A percentile compares a stretch with the other conserved stretches of the same genome.
These are phyloP conservation scores for Phaenicophaeus curvirostris DNA, from an alignment of 2,797 vertebrate species.

Conservation along the genomic window DNA sequence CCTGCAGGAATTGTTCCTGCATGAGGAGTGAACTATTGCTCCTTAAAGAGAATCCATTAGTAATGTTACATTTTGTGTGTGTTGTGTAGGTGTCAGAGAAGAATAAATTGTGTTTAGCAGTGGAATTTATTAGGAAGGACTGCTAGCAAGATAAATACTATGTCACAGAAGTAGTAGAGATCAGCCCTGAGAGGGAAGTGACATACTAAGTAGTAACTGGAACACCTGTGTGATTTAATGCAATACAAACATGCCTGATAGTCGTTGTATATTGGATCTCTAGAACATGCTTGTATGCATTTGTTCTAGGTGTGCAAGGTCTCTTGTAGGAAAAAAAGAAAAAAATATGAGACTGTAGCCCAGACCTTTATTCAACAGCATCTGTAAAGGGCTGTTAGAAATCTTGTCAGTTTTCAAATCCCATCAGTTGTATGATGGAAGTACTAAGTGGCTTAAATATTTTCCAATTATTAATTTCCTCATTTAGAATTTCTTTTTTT, in stretches of 20 bases:
- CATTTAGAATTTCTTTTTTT: not conserved
- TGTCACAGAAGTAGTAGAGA: not conserved
- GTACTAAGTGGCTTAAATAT: not conserved
- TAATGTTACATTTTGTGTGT: not conserved
- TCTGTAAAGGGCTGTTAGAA: not conserved
- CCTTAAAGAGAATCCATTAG: not conserved
- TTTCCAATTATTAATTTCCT: not conserved
- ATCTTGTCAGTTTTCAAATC: not conserved
- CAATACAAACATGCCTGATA: not conserved
- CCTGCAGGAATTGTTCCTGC: not conserved
- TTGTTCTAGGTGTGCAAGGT: not conserved
- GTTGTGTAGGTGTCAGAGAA: not conserved
- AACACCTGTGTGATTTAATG: not conserved
- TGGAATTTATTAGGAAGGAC: not conserved
- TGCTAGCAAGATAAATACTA: not conserved
- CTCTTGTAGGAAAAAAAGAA: not conserved
- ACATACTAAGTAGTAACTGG: not conserved
- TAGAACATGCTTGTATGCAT: not conserved
- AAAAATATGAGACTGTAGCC: not conserved
- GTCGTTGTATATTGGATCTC: not conserved
- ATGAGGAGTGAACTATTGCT: not conserved
- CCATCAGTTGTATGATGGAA: rapidly evolving
- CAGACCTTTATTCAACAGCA: not conserved
- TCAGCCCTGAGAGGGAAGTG: not conserved
- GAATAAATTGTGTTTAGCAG: not conserved